Evolutionary conservation across 2,113 vertebrate species (phyloP), one percentile per base, ranked within the genome.

Genomic region (Tachysurus vachellii): DNA sequence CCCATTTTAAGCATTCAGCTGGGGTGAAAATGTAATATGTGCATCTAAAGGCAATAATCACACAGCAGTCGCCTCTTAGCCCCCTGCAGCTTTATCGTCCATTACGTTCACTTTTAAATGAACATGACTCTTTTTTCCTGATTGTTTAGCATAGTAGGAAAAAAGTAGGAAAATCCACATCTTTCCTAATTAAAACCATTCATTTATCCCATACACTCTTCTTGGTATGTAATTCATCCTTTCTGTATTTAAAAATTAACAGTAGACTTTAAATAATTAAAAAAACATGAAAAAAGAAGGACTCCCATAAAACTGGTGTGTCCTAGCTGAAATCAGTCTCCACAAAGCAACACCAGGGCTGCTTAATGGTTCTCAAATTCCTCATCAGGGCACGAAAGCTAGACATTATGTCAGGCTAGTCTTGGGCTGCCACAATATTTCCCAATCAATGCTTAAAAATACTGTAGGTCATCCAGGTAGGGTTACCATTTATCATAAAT

Each of bases 1-100:
- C 53, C 16, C 19, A 36, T 66, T 80, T 59, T 28, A 56, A 64
- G 47, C 47, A 66, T 42, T 42, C 21, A 83, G 44, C 59, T 26
- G 17, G 56, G 57, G n/a, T 68, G 53, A 66, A 80, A 88, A 88
- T 80, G 42, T 68, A 64, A 83, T 82, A 59, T 71, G 28, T 36
- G 31, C 80, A 80, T 80, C 83, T 83, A 81, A 87, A 89, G 47
- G 85, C 44, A 36, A 85, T 85, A 77, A 64, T 50, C 75, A 53
- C 57, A 61, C 59, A 53, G 59, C 73, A 64, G 57, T 70, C 44
- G 5, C 57, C 14, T 85, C 44, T 75, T 11, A 81, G 56, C 11
- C 73, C 44, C 84, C 73, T 79, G 73, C n/a, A 53, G 75, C 44
- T 79, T 66, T 79, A 56, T 64, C 59, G 57, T 77, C 84, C 57